These are phyloP conservation scores for Triplophysa yarkandensis DNA, from an alignment of 2,797 vertebrate genomes.

Conservation along the genomic window DNA sequence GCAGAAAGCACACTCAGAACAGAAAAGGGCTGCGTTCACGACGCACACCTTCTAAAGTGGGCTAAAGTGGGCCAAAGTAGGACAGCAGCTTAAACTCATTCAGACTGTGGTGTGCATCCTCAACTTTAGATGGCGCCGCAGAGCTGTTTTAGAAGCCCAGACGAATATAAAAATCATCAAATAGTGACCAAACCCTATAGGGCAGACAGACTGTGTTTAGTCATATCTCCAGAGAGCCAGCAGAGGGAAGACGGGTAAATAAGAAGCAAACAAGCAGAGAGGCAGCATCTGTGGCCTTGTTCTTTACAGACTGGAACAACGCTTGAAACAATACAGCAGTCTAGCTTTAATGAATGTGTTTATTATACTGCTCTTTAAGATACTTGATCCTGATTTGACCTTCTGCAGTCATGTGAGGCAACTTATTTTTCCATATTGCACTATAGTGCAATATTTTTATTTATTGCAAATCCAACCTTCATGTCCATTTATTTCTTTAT, in stretches of 20 bases:
- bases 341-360: not conserved
- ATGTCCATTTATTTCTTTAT: not conserved
- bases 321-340: not conserved
- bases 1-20: conserved; percentile 43
- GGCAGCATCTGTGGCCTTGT: conserved; percentile 12
- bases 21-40: conserved; percentile 24
- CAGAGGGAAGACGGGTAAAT: conserved; percentile 23
- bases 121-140: conserved; percentile 40
- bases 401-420: not conserved
- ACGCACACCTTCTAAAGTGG: conserved; percentile 47
- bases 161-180: not conserved
- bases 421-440: too few relatives aligned
- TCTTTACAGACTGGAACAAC: not conserved
- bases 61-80: conserved; percentile 57
- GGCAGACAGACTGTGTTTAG: conserved; percentile 46
- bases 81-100: conserved; percentile 40
- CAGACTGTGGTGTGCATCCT: not conserved
- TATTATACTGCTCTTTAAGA: not conserved
- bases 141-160: not conserved
- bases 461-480: not conserved
- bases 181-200: not conserved
- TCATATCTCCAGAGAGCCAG: conserved; percentile 39
- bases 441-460: not conserved
- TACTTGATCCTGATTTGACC: conserved; percentile 7
- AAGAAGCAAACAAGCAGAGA: conserved; percentile 18